Percentiles rank a stretch among this genome's conserved stretches.
Evolutionary conservation across 2,888 invertebrate species (phyloP).

Genomic region (Conops quadrifasciatus): DNA sequence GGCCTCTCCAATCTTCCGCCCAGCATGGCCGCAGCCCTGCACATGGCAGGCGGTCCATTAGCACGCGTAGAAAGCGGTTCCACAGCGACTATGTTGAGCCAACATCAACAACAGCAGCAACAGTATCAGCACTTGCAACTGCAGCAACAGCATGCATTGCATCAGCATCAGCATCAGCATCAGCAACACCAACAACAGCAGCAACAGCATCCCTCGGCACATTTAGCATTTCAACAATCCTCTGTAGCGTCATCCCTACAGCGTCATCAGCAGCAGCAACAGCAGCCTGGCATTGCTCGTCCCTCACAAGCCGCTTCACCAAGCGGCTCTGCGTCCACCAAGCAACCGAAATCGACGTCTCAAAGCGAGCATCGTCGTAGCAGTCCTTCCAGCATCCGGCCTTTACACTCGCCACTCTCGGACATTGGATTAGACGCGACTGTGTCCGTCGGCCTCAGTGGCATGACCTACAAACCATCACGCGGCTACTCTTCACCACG

Average conservation of each 20-base stretch:
- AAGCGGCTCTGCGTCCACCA: conserved; percentile 27
- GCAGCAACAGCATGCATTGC: conserved; percentile 52
- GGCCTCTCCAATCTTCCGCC: conserved; percentile 57
- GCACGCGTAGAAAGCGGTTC: conserved; percentile 55
- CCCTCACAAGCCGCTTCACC: conserved; percentile 29
- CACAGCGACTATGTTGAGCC: conserved; percentile 50
- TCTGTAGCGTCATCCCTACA: conserved; percentile 43
- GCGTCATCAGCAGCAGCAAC: conserved; percentile 25
- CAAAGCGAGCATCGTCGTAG: conserved; percentile 64
- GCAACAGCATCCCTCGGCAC: conserved; percentile 47
- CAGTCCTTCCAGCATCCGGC: conserved; percentile 70
- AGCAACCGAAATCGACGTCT: conserved; percentile 49
- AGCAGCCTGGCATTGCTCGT: conserved; percentile 4
- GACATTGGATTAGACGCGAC: conserved; percentile 68
- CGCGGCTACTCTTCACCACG: conserved; percentile 68
- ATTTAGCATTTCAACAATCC: conserved; percentile 23
- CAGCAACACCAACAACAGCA: conserved; percentile 27
- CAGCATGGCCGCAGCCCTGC: conserved; percentile 59
- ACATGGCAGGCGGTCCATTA: conserved; percentile 43
- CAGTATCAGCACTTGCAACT: conserved; percentile 55
- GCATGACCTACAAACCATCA: conserved; percentile 72
- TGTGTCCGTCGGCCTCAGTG: conserved; percentile 27
- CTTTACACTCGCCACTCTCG: conserved; percentile 69
- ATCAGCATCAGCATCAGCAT: conserved; percentile 40
- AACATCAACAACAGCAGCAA: conserved; percentile 55